These are phyloP conservation scores for Papilio dardanus DNA, from an alignment of 1,140 invertebrate species.

Conservation along the genomic window DNA sequence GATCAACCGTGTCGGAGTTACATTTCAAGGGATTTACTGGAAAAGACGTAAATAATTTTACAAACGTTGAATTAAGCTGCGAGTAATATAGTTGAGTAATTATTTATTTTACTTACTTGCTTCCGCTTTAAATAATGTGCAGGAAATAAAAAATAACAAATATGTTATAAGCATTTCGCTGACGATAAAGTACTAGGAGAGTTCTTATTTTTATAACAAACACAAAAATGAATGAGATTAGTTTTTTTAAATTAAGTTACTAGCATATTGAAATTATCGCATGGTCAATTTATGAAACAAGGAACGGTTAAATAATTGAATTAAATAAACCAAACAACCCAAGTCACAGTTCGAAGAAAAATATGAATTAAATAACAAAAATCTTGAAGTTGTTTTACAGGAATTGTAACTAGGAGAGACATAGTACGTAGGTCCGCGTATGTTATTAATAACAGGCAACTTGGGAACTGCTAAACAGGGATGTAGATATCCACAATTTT, in stretches of 20 bases:
- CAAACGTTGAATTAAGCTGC: not conserved
- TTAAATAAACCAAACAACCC: not conserved
- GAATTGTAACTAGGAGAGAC: too few relatives aligned
- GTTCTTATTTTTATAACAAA: not conserved
- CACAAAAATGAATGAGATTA: not conserved
- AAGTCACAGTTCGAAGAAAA: too few relatives aligned
- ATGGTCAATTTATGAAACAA: not conserved
- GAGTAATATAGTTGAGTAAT: not conserved
- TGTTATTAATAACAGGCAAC: too few relatives aligned
- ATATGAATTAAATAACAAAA: too few relatives aligned
- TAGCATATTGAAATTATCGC: not conserved
- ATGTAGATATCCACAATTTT: too few relatives aligned
- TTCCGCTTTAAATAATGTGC: not conserved
- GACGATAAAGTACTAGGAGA: not conserved
- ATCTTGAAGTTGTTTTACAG: too few relatives aligned
- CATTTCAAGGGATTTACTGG: not conserved
- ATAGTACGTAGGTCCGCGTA: too few relatives aligned
- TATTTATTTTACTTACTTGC: not conserved
- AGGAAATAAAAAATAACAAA: constrained; percentile 1
- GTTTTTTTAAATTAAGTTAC: not conserved
- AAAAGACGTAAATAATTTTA: not conserved
- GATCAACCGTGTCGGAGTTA: not conserved
- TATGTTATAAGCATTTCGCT: not conserved
- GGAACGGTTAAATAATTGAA: not conserved
- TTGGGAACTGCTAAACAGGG: too few relatives aligned